Base-by-base conservation (phyloP, 2,888 invertebrate genomes). In the Drosophila emarginata region DNA sequence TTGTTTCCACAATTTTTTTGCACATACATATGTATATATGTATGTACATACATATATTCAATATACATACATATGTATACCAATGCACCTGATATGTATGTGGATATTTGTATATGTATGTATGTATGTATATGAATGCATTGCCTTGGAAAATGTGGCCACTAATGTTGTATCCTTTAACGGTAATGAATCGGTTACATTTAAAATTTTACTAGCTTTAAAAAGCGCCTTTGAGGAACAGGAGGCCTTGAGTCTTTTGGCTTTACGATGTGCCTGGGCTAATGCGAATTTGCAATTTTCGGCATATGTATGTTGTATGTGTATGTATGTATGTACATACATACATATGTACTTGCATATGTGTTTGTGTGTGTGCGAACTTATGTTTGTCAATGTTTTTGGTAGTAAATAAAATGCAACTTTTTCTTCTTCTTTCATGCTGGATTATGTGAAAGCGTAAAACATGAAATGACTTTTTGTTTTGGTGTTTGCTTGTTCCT, bases 381-480 rank as follows among this genome's bases (percentile, higher is more conserved):
- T 23, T 54, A 18, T 54, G 54, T 54, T 54, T 54, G 54, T 14
- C 54, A 54, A 54, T 54, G 54, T 54, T 54, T 54, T 54, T 54
- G 54, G 36, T 36, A 54, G 54, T 54, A 54, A 54, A 54, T 54
- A 54, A 54, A 54, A 54, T 54, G 54, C 54, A 54, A 54, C 54
- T 54, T 54, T 54, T 54, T 32, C 52, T 52, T 52, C 4, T 14
- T 23, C 54, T 54, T 32, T 12, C 18, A 45, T 45, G 45, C 18
- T 45, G 36, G 54, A 54, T 54, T 54, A 54, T 54, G 54, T 36
- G 54, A 54, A 54, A 54, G 54, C 54, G 54, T 54, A 54, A 54
- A 54, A 54, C 54, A 54, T 36, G 54, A 54, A 54, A 54, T 36
- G 54, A 54, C 54, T 54, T 54, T 54, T 54, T 54, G 45, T 45